phyloP scores from a whole-genome alignment of 1,140 invertebrate genomes.

The Ctenoplectra terminalis region DNA sequence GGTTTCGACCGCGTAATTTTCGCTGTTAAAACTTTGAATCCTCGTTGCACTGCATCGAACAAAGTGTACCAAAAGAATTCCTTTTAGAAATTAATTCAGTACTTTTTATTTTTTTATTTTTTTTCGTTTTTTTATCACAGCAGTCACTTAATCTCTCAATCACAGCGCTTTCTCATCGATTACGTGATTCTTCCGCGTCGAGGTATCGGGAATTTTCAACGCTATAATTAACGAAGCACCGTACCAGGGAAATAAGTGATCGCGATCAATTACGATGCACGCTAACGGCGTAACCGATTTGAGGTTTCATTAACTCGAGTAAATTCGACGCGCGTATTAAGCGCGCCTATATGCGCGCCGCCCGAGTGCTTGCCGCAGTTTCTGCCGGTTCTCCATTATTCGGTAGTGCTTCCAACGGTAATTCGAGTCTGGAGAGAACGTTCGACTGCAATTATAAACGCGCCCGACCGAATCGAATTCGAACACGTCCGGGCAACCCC shows the following conservation, averaged over 20 bases:
- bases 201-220: background rate
- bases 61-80: too few species aligned
- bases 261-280: slow-evolving; percentile 53
- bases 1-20: background rate
- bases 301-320: slow-evolving; percentile 65
- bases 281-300: slow-evolving; percentile 58
- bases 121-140: too few species aligned
- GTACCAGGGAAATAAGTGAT: slow-evolving; percentile 37
- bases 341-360: slow-evolving; percentile 21
- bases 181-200: background rate
- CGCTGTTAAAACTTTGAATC: too few species aligned
- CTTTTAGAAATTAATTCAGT: too few species aligned
- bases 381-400: slow-evolving; percentile 58
- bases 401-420: slow-evolving; percentile 49
- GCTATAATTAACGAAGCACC: slow-evolving; percentile 23
- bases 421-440: slow-evolving; percentile 58
- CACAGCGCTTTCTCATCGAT: background rate
- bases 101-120: too few species aligned
- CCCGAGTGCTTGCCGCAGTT: slow-evolving; percentile 39
- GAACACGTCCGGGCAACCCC: background rate
- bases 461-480: slow-evolving; percentile 29
- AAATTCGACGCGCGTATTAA: slow-evolving; percentile 56
- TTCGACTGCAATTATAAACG: slow-evolving; percentile 61
- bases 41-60: too few species aligned
- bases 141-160: background rate